phyloP scores from a whole-genome alignment of 2,888 invertebrate genomes.

The Pollenia angustigena region DNA sequence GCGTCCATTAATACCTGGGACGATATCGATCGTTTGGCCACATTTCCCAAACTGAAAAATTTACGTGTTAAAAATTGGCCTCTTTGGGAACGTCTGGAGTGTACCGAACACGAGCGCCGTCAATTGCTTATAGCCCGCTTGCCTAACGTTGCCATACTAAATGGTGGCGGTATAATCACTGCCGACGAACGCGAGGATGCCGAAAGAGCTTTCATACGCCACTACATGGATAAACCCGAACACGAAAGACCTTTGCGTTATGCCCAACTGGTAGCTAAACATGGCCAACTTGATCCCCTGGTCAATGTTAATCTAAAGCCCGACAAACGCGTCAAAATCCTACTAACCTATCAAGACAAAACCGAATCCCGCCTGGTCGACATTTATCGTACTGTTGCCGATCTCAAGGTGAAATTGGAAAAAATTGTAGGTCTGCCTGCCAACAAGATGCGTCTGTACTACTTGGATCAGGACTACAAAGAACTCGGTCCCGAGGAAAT shows the following conservation, averaged over 20 bases:
- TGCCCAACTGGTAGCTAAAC: constrained; percentile 92
- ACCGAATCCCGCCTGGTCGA: constrained; percentile 91
- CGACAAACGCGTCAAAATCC: constrained; percentile 93
- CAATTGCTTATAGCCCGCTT: constrained; percentile 94
- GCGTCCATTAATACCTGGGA: constrained; percentile 94
- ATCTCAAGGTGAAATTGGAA: constrained; percentile 92
- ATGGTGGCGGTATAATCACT: constrained; percentile 94
- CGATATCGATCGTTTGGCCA: constrained; percentile 93
- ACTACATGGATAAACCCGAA: constrained; percentile 95
- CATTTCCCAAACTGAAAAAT: constrained; percentile 92
- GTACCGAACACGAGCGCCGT: constrained; percentile 94
- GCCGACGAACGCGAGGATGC: constrained; percentile 95
- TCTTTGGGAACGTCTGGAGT: constrained; percentile 90
- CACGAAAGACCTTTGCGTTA: constrained; percentile 90
- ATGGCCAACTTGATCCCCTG: constrained; percentile 95
- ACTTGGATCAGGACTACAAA: constrained; percentile 92
- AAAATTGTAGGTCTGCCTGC: constrained; percentile 92
- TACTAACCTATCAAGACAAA: constrained; percentile 91
- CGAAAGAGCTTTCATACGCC: constrained; percentile 95
- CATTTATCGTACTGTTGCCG: constrained; percentile 91
- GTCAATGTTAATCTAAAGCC: constrained; percentile 94
- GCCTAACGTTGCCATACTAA: constrained; percentile 93
- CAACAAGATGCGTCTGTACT: constrained; percentile 94
- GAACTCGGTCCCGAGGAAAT: constrained; percentile 94
- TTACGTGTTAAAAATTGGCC: constrained; percentile 91